These are phyloP conservation scores for Aphidius gifuensis DNA, from an alignment of 1,140 invertebrate species.

Conservation along the genomic window DNA sequence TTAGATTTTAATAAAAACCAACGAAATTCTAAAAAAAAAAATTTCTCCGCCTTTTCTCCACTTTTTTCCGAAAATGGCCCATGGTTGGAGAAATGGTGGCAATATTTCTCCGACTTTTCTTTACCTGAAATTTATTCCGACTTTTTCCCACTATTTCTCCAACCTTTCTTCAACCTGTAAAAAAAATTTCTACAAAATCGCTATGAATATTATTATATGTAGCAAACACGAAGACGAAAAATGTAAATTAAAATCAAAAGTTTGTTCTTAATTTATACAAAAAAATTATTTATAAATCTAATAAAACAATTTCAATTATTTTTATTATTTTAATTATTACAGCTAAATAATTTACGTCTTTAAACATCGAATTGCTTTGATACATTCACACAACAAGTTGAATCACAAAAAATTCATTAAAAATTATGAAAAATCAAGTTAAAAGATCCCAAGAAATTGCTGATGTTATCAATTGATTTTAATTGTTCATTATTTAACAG, in stretches of 20 bases:
- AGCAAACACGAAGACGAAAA: conserved; percentile 32
- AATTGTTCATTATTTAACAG: conserved; percentile 31
- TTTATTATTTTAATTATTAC: conserved; percentile 2
- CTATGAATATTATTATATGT: conserved; percentile 22
- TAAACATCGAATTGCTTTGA: conserved; percentile 35
- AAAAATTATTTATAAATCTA: neutral
- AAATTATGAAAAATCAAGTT: conserved; percentile 29
- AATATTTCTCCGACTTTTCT: no score
- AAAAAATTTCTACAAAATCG: conserved; percentile 28
- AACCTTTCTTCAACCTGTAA: no score
- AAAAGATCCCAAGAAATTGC: conserved; percentile 29
- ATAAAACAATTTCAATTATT: conserved; percentile 8
- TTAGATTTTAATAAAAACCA: no score
- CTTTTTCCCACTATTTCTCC: no score
- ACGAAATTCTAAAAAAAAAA: no score
- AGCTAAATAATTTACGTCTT: conserved; percentile 31
- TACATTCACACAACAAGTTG: conserved; percentile 33
- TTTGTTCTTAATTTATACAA: conserved; percentile 15
- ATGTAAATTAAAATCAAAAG: conserved; percentile 31
- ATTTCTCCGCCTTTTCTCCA: no score
- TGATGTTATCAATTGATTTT: conserved; percentile 29
- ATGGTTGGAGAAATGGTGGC: no score
- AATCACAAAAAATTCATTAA: conserved; percentile 34
- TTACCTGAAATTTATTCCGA: no score
- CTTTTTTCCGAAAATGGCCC: no score